phyloP scores from a whole-genome alignment of 2,113 vertebrate genomes.

The Donacobius atricapilla region DNA sequence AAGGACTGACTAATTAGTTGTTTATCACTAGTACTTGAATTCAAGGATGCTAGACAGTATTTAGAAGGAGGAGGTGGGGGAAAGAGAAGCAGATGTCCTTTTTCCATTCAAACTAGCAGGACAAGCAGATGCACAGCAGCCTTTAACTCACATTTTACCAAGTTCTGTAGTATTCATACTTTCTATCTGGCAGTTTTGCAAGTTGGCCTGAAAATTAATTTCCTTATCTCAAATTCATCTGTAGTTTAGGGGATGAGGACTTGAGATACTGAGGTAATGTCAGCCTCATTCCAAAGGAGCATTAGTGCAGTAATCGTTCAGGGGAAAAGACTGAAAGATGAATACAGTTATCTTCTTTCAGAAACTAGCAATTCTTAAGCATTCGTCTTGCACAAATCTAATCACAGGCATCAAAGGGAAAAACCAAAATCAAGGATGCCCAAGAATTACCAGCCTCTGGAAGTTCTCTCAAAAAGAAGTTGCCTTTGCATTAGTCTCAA shows the following conservation, averaged over 20 bases:
- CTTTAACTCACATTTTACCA: background rate
- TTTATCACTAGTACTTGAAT: background rate
- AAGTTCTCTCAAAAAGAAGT: background rate
- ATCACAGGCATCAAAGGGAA: background rate
- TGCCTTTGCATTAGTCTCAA: background rate
- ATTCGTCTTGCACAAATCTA: background rate
- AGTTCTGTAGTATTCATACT: background rate
- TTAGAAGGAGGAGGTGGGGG: background rate
- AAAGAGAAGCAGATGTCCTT: background rate
- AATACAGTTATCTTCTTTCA: background rate
- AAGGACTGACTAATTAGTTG: background rate
- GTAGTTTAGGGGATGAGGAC: background rate
- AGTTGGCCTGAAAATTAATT: background rate
- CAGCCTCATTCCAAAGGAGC: background rate
- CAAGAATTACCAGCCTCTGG: background rate
- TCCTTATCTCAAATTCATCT: background rate
- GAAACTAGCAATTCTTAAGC: background rate
- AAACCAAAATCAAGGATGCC: background rate
- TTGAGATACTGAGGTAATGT: background rate
- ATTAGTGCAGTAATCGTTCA: background rate
- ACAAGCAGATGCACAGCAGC: background rate
- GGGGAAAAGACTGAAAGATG: background rate
- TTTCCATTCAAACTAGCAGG: background rate
- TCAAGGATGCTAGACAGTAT: background rate
- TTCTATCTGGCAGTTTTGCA: background rate